A percentile compares a stretch with the other conserved stretches of the same genome.
Conservation (phyloP, 1,140 invertebrate genomes). For the Pomacea maculata region DNA sequence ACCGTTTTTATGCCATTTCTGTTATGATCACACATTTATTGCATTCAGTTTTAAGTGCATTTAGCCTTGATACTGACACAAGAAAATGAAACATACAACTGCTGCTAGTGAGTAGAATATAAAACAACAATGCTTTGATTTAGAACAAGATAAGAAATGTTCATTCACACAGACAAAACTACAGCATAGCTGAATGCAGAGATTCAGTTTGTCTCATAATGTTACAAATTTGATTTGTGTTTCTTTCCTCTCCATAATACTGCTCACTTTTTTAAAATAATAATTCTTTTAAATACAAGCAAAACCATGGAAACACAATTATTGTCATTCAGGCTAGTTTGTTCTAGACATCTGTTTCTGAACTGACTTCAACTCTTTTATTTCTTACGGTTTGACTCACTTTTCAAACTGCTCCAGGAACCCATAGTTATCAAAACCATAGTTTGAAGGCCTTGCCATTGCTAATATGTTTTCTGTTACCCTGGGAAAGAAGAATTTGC, state of each 20-base stretch:
- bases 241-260: too few species aligned
- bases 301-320: too few species aligned
- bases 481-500: slow-evolving; percentile 70
- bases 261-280: too few species aligned
- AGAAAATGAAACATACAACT: not conserved
- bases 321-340: too few species aligned
- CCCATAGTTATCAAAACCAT: slow-evolving; percentile 77
- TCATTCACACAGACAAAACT: not conserved
- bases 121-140: not conserved
- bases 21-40: slow-evolving; percentile 37
- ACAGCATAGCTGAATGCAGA: not conserved
- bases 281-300: too few species aligned
- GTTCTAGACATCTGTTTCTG: too few species aligned
- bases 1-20: slow-evolving; percentile 83
- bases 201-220: too few species aligned
- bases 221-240: too few species aligned
- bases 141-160: not conserved
- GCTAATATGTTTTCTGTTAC: slow-evolving; percentile 87
- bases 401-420: slow-evolving; percentile 82
- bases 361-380: too few species aligned
- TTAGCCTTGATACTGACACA: not conserved
- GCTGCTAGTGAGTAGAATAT: too few species aligned
- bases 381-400: slow-evolving; percentile 65
- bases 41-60: not conserved
- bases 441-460: slow-evolving; percentile 85